Evolutionary conservation across 2,888 invertebrate species (phyloP).

Genomic region (Drosophila flavopinicola): DNA sequence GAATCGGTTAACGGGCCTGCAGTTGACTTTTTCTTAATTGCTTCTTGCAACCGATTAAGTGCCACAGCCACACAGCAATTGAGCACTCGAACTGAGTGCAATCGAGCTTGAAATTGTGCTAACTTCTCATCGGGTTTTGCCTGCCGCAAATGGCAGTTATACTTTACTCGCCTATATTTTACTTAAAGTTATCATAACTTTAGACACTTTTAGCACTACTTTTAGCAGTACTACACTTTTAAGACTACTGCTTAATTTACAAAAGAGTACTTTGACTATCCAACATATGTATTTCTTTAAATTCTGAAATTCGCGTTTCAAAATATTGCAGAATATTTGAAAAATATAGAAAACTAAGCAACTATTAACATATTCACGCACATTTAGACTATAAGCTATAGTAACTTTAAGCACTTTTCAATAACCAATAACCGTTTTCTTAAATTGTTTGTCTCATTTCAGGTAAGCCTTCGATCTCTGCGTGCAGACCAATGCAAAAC

Average conservation of each 20-base stretch:
- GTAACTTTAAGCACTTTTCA: not conserved
- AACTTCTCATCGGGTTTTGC: conserved; percentile 7
- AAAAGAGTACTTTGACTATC: no score
- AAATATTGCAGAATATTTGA: no score
- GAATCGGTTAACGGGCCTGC: conserved; percentile 59
- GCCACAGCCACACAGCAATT: conserved; percentile 40
- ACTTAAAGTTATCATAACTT: not conserved
- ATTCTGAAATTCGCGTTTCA: no score
- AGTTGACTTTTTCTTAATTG: conserved; percentile 74
- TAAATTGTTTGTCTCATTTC: conserved; percentile 41
- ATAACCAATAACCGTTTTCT: conserved; percentile 9
- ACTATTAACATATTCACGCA: no score
- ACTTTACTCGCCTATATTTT: not conserved
- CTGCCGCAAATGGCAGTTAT: conserved; percentile 14
- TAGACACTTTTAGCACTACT: not conserved
- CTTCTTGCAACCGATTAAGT: conserved; percentile 66
- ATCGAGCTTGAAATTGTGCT: conserved; percentile 64
- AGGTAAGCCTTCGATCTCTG: conserved; percentile 51
- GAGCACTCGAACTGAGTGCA: conserved; percentile 45
- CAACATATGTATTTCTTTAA: no score
- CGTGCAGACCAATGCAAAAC: not conserved
- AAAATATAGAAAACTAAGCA: no score
- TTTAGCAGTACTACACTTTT: no score
- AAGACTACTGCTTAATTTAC: no score
- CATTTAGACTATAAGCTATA: not conserved